Conservation (phyloP, 2,113 vertebrate genomes). For the Chaetorhynchus papuensis region DNA sequence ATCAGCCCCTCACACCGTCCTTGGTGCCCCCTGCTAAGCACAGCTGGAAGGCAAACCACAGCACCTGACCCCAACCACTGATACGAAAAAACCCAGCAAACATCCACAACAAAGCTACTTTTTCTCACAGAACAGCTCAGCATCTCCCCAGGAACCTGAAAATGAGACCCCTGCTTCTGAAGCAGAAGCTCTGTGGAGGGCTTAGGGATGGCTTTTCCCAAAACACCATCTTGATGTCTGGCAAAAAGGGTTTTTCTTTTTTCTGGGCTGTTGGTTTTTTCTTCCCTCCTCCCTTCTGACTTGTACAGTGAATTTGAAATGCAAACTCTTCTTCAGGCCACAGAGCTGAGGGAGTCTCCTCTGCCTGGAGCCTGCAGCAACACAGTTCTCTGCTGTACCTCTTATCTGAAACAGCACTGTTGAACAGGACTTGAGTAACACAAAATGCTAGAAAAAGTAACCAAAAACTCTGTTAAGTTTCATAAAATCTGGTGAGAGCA, state of each 20-base stretch:
- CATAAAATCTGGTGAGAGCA: neutral
- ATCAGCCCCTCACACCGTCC: neutral
- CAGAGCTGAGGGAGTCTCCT: neutral
- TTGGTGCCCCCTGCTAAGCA: fast-evolving
- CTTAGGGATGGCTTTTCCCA: neutral
- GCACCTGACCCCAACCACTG: neutral
- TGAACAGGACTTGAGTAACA: neutral
- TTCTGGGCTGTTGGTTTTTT: neutral
- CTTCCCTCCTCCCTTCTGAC: neutral
- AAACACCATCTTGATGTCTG: neutral
- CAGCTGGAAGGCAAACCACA: neutral
- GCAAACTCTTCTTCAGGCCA: neutral
- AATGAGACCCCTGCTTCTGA: neutral
- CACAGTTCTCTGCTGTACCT: neutral
- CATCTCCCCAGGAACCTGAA: neutral
- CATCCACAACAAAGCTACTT: fast-evolving
- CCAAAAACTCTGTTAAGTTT: neutral
- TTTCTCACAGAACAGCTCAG: neutral
- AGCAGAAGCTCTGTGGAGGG: neutral
- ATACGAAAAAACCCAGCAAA: neutral
- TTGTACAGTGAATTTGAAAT: neutral
- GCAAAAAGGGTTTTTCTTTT: neutral
- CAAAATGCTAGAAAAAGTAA: neutral
- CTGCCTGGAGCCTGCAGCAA: neutral
- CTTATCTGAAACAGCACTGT: neutral